Conservation (phyloP, 2,113 vertebrate species). For the Etia nguti region DNA sequence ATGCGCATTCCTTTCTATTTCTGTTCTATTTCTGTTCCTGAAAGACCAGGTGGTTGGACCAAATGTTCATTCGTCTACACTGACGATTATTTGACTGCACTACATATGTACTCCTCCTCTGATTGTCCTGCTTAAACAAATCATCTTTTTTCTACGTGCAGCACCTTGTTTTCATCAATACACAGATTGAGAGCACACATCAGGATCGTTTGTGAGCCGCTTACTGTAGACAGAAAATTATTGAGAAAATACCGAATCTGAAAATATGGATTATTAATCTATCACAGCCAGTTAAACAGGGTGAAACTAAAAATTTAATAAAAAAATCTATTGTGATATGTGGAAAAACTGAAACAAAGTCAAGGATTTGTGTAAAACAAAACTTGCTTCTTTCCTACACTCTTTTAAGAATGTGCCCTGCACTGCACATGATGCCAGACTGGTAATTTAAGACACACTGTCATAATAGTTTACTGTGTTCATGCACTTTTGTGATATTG, state of each 20-base stretch:
- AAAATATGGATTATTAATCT: not conserved
- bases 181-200: not conserved
- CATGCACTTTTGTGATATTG: not conserved
- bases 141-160: not conserved
- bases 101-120: not conserved
- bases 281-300: not conserved
- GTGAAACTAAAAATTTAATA: not conserved
- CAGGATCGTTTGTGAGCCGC: not conserved
- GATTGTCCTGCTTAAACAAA: not conserved
- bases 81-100: not conserved
- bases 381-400: not conserved
- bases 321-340: not conserved
- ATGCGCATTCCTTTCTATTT: not conserved
- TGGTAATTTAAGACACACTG: not conserved
- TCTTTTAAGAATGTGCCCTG: not conserved
- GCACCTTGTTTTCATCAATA: not conserved
- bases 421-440: not conserved
- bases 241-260: not conserved
- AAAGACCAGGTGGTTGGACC: not conserved
- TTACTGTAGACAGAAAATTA: not conserved
- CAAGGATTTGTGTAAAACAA: not conserved
- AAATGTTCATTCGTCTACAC: not conserved
- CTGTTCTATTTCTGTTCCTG: not conserved
- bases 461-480: not conserved
- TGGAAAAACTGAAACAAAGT: not conserved